Evolutionary conservation across 1,140 invertebrate genomes (phyloP).

Genomic region (Microplitis mediator): DNA sequence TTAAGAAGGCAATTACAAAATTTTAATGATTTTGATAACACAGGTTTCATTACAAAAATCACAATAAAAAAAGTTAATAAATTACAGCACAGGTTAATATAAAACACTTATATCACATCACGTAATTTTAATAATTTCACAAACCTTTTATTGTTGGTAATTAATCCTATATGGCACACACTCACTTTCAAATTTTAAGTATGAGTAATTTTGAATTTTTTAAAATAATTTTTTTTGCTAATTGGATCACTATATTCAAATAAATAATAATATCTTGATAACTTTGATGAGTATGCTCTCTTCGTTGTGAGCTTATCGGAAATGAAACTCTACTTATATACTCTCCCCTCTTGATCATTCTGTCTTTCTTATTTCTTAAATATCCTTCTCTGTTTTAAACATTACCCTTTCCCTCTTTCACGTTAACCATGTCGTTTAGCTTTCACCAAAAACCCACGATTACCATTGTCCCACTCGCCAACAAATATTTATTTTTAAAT

Average conservation of each 20-base stretch:
- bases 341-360: slow-evolving; percentile 46
- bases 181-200: no score
- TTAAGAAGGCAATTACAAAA: no score
- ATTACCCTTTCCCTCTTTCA: slow-evolving; percentile 1
- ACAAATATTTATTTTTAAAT: background rate
- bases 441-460: slow-evolving; percentile 22
- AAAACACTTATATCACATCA: background rate
- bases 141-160: no score
- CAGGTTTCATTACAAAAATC: no score
- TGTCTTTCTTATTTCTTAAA: slow-evolving; percentile 49
- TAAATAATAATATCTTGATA: slow-evolving; percentile 27
- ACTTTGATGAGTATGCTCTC: slow-evolving; percentile 38
- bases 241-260: background rate
- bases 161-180: no score
- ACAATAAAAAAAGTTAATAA: no score
- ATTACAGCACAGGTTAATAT: background rate
- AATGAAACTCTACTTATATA: slow-evolving; percentile 57
- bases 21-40: no score
- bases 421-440: background rate
- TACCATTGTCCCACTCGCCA: background rate
- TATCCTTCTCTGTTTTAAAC: slow-evolving; percentile 35
- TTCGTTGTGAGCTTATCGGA: slow-evolving; percentile 55
- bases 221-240: background rate
- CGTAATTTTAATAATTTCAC: slow-evolving; percentile 12
- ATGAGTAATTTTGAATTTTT: background rate